These are phyloP conservation scores for Lochmaea capreae DNA, from an alignment of 2,888 invertebrate species.

Conservation along the genomic window DNA sequence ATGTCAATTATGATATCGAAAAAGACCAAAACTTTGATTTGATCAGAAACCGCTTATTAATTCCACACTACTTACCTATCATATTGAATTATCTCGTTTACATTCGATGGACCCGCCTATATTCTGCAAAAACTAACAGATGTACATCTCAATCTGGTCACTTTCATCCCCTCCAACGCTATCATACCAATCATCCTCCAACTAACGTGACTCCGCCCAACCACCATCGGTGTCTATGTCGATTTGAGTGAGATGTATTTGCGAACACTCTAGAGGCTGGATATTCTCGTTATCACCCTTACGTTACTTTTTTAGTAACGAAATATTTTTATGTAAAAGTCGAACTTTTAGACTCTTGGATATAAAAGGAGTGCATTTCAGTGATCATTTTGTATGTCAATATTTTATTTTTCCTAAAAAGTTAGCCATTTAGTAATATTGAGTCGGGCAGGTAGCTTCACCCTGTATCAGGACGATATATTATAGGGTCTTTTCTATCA, in stretches of 20 bases:
- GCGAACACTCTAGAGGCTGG: neutral
- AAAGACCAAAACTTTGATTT: conserved; percentile 65
- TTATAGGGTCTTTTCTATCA: too few species aligned
- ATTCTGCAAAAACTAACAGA: conserved; percentile 64
- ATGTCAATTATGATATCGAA: conserved; percentile 50
- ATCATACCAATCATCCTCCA: conserved; percentile 54
- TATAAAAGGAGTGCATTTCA: too few species aligned
- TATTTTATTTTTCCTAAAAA: too few species aligned
- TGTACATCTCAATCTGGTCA: conserved; percentile 66
- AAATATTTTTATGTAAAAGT: too few species aligned
- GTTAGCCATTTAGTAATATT: too few species aligned
- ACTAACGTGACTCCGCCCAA: conserved; percentile 56
- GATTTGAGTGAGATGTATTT: conserved; percentile 58
- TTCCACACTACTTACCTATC: conserved; percentile 59
- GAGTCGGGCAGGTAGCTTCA: too few species aligned
- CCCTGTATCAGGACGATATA: too few species aligned
- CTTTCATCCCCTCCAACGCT: conserved; percentile 55
- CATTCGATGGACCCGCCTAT: conserved; percentile 60
- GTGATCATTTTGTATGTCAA: too few species aligned
- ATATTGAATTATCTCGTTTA: conserved; percentile 62
- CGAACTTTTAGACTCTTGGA: too few species aligned
- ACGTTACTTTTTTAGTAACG: too few species aligned
- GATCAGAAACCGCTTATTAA: conserved; percentile 62
- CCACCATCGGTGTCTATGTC: conserved; percentile 58
- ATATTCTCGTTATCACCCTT: neutral